Conservation (phyloP, 1,140 invertebrate species). For the Tachypleus tridentatus region DNA sequence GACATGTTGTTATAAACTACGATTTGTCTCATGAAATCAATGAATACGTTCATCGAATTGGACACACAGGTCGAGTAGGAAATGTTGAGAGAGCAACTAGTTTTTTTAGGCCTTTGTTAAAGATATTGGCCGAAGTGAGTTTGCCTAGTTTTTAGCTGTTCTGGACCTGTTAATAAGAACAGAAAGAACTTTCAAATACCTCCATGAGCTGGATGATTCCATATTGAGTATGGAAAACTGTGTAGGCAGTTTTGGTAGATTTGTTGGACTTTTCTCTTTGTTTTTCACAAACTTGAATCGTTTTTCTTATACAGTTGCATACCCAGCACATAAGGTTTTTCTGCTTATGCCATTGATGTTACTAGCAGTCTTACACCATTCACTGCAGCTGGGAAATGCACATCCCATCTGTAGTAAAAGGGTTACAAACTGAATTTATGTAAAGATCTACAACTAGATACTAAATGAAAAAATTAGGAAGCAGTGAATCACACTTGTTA, state of each 20-base stretch:
- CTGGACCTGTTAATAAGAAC: background rate
- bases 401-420: too few relatives aligned
- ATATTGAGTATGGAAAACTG: background rate
- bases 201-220: background rate
- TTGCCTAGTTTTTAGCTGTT: conserved; percentile 1
- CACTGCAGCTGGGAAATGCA: too few relatives aligned
- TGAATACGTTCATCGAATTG: conserved; percentile 91
- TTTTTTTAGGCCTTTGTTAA: conserved; percentile 60
- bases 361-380: too few relatives aligned
- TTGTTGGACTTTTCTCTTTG: background rate
- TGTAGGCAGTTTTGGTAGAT: background rate
- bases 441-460: too few relatives aligned
- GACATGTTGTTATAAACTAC: conserved; percentile 84
- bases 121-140: conserved; percentile 48
- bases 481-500: too few relatives aligned
- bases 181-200: background rate
- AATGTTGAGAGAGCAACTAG: conserved; percentile 78
- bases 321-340: too few relatives aligned
- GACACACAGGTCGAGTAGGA: conserved; percentile 86
- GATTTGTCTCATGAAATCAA: conserved; percentile 78
- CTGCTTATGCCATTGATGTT: too few relatives aligned
- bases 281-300: background rate
- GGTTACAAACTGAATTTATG: too few relatives aligned
- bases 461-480: too few relatives aligned
- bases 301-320: background rate